Evolutionary conservation across 2,797 vertebrate species (phyloP), one percentile per base, ranked within the genome.

Genomic region (Otus scops): DNA sequence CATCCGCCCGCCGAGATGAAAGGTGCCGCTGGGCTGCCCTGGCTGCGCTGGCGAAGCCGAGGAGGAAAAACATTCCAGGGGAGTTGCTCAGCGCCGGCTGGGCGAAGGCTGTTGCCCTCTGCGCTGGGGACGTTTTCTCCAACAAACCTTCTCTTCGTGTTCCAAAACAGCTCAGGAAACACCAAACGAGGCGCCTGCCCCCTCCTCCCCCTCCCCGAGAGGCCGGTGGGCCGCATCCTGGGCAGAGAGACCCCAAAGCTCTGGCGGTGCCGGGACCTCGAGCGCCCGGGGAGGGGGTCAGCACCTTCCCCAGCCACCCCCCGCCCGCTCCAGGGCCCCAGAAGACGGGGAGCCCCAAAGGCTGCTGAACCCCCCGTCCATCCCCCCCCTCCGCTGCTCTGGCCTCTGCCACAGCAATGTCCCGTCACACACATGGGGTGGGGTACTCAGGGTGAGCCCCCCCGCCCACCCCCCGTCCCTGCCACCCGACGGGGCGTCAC

Each of bases 11-110:
- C 36, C 0, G 13, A 75, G 95, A 93, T 95, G 91, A 95, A 93
- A 93, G 94, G 87, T 9, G 9, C 92, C 27, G 41, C 87, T 21
- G 67, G 30, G 10, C 61, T 76, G 85, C 95, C 79, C 36, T 7
- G 1, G 92, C 74, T 48, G 34, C 17, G 6, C 67, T 56, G 60
- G 85, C 43, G 34, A 30, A 87, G 90, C 84, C 16, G 1, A 89
- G 80, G 83, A 88, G 67, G 91, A 93, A 93, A 87, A 93, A 89
- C 95, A 94, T 95, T 93, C 92, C 75, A 0, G 56, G 56, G 18
- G 17, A 43, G 84, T 63, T 15, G 9, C 88, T 96, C 88, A 67
- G 63, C 17, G 4, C 68, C 13, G 1, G 67, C 60, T 2, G 1
- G 10, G 59, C 32, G 11, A 28, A 59, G 22, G 69, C 64, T 22